Base-by-base conservation (phyloP, 2,888 invertebrate species). In the Platypus cylindrus region DNA sequence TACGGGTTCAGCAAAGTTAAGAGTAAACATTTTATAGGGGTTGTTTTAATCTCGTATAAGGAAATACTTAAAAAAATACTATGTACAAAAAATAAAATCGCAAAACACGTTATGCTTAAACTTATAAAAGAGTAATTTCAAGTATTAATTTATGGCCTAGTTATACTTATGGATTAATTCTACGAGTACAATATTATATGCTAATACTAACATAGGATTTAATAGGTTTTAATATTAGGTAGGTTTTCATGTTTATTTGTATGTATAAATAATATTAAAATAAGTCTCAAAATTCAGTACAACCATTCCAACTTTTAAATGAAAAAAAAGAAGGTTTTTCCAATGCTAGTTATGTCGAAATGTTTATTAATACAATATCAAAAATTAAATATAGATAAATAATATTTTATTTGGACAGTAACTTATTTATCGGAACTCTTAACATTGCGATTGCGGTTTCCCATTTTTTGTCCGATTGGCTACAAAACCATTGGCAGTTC, bases 401-500 rank as follows among this genome's bases (percentile, higher is more conserved):
- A 20, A 20, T 20, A 20, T 20, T 9, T 20, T n/a, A n/a, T 20
- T 20, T 20, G 25, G 11, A 25, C 25, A 25, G 7, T 4, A 11
- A n/a, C 5, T 8, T 5, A 5, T 20, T 7, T 20, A 14, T 14
- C 27, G 13, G 8, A 44, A 45, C 50, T 24, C 20, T 40, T 52
- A 58, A 49, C 56, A 55, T 44, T 56, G 56, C 37, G 58, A 58
- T 38, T 56, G 54, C 37, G 56, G 54, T 33, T 55, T 55, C 45
- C 56, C 58, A 44, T 59, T 59, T 29, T 53, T 56, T 3, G 57
- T 50, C 45, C 56, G 51, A 36, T 54, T 56, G 42, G 55, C 51
- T 25, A 60, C 56, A 38, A 55, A 62, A 33, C 63, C 63, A 42
- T 63, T 63, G 23, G 56, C 59, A 17, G 59, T 55, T 25, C 54